phyloP scores from a whole-genome alignment of 2,113 vertebrate species.

The Suncus etruscus region DNA sequence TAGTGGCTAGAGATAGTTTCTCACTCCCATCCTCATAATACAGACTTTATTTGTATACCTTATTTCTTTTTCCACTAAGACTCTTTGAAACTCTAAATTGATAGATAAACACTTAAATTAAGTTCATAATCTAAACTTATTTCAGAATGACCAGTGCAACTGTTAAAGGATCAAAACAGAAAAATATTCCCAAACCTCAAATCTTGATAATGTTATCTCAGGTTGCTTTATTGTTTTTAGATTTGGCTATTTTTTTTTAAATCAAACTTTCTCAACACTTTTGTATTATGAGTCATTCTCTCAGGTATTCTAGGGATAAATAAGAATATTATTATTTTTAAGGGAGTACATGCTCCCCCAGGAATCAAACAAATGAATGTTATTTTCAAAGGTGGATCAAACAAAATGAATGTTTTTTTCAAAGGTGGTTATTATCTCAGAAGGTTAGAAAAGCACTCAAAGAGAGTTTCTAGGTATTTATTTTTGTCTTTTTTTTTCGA shows the following conservation, averaged over 20 bases:
- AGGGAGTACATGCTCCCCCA: constrained; percentile 52
- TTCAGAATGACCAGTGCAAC: constrained; percentile 59
- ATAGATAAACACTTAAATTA: constrained; percentile 42
- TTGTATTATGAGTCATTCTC: constrained; percentile 45
- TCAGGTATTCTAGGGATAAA: constrained; percentile 63
- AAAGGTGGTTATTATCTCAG: constrained; percentile 62
- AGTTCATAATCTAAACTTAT: constrained; percentile 25
- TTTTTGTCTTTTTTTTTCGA: no score
- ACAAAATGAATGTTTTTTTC: constrained; percentile 9
- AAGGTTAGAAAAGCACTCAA: neutral
- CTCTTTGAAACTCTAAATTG: neutral
- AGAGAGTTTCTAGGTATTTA: constrained; percentile 26
- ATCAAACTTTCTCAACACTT: constrained; percentile 62
- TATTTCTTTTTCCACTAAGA: neutral
- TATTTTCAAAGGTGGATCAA: no score
- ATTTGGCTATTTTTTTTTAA: constrained; percentile 62
- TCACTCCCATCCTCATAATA: neutral
- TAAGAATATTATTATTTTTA: constrained; percentile 49
- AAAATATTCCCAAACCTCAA: neutral
- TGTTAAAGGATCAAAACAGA: constrained; percentile 38
- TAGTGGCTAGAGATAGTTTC: neutral
- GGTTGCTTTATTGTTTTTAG: constrained; percentile 27
- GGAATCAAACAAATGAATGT: constrained; percentile 50
- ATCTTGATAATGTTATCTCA: constrained; percentile 24
- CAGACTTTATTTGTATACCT: neutral